Evolutionary conservation across 1,140 invertebrate genomes (phyloP).

Genomic region (Aradophagus sp.): DNA sequence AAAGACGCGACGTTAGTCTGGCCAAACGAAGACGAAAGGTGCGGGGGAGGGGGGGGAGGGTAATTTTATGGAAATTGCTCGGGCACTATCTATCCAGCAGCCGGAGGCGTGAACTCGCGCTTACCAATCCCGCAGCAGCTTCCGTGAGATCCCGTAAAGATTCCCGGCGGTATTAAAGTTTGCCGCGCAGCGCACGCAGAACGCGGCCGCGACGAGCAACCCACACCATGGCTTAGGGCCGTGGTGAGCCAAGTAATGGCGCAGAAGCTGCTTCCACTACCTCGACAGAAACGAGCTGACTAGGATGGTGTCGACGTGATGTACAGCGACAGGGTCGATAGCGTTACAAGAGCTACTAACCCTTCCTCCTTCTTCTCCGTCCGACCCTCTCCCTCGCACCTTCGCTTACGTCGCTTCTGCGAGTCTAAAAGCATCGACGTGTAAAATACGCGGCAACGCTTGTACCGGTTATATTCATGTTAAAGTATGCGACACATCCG

Average conservation of each 20-base stretch:
- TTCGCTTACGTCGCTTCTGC: constrained; percentile 19
- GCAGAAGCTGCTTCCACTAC: constrained; percentile 70
- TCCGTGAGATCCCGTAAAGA: constrained; percentile 53
- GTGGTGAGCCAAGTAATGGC: constrained; percentile 67
- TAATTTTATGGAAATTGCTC: constrained; percentile 33
- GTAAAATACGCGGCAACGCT: constrained; percentile 48
- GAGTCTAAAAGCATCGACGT: constrained; percentile 46
- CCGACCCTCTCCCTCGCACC: constrained; percentile 29
- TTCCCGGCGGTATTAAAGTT: constrained; percentile 44
- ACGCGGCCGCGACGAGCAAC: constrained; percentile 36
- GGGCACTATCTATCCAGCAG: constrained; percentile 31
- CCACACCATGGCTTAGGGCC: constrained; percentile 40
- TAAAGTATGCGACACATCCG: constrained; percentile 32
- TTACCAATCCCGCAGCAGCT: constrained; percentile 46
- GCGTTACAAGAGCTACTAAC: constrained; percentile 75
- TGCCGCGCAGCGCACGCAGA: constrained; percentile 27
- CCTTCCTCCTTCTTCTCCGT: constrained; percentile 61
- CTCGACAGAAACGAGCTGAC: constrained; percentile 60
- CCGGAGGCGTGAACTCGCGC: constrained; percentile 51
- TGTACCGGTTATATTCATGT: constrained; percentile 50
- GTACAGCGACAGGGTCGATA: constrained; percentile 76
- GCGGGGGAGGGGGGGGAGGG: neutral
- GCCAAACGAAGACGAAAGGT: too few relatives aligned
- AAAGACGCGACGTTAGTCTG: too few relatives aligned
- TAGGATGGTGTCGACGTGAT: constrained; percentile 75